These are phyloP conservation scores for Yponomeuta malinellus DNA, from an alignment of 2,888 invertebrate genomes.

Conservation along the genomic window DNA sequence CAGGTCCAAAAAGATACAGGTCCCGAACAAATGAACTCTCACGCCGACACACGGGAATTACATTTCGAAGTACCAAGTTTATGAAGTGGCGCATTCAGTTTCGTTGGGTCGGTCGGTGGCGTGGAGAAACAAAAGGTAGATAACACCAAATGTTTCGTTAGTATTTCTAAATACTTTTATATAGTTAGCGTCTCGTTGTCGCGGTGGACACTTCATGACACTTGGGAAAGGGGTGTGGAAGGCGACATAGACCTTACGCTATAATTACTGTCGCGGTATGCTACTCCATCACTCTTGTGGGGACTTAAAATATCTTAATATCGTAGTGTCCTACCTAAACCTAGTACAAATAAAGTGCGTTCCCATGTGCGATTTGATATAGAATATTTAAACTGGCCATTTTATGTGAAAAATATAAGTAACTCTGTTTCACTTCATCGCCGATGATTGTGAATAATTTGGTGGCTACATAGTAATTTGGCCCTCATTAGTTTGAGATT, in stretches of 20 bases:
- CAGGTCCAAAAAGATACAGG: constrained; percentile 85
- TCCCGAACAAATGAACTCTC: constrained; percentile 58
- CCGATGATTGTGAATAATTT: constrained; percentile 54
- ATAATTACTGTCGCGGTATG: constrained; percentile 2
- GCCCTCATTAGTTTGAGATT: constrained; percentile 65
- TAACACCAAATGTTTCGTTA: constrained; percentile 20
- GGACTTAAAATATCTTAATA: constrained; percentile 11
- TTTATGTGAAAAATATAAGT: constrained; percentile 35
- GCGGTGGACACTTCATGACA: constrained; percentile 11
- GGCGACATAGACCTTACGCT: neutral
- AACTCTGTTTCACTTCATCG: constrained; percentile 32
- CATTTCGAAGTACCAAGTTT: constrained; percentile 5
- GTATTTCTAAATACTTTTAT: constrained; percentile 6
- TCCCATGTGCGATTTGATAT: constrained; percentile 44
- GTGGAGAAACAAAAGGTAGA: constrained; percentile 3
- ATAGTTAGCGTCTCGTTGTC: neutral
- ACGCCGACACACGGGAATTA: constrained; percentile 3
- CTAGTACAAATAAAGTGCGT: constrained; percentile 58
- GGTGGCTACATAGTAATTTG: constrained; percentile 45
- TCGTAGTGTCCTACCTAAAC: constrained; percentile 16
- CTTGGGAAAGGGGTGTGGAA: neutral
- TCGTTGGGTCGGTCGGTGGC: neutral
- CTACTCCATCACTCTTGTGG: constrained; percentile 20
- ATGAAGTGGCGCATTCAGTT: constrained; percentile 1
- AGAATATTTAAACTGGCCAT: constrained; percentile 49